Percentiles rank a stretch among this genome's conserved stretches.
Evolutionary conservation across 2,888 invertebrate species (phyloP).

Genomic region (Cerastoderma edule): DNA sequence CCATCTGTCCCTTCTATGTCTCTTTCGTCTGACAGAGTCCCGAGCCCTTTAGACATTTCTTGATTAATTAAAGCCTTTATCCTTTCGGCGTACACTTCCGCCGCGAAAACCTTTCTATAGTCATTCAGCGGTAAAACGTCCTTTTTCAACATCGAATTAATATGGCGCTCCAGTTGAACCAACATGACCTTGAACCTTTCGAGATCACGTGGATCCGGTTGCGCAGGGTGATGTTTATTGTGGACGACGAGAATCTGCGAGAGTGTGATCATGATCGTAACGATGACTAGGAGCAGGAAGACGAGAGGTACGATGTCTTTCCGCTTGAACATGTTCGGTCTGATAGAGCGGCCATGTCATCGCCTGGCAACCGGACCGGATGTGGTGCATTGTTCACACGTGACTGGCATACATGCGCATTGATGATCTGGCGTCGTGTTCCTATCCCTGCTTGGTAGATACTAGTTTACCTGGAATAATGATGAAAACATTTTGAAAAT

Average conservation of each 20-base stretch:
- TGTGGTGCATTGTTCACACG: neutral
- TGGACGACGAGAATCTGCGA: constrained; percentile 61
- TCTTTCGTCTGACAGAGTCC: too few relatives aligned
- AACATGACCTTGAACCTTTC: constrained; percentile 32
- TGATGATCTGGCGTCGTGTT: too few relatives aligned
- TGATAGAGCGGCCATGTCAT: neutral
- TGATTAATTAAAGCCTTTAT: constrained; percentile 12
- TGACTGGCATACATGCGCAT: neutral
- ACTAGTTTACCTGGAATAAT: too few relatives aligned
- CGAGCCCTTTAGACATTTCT: neutral
- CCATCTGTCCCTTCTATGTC: too few relatives aligned
- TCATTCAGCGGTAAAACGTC: constrained; percentile 28
- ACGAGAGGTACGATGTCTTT: constrained; percentile 48
- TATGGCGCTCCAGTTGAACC: constrained; percentile 36
- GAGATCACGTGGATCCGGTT: constrained; percentile 26
- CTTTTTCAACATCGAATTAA: constrained; percentile 46
- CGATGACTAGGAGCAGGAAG: constrained; percentile 44
- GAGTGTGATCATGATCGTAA: constrained; percentile 50
- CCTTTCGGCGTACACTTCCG: constrained; percentile 35
- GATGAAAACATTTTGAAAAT: too few relatives aligned
- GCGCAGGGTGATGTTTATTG: constrained; percentile 37
- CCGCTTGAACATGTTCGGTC: constrained; percentile 48
- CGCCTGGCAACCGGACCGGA: neutral
- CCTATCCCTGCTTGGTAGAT: too few relatives aligned
- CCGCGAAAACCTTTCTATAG: constrained; percentile 25